Evolutionary conservation across 1,140 invertebrate species (phyloP).

Genomic region (Drosophila albomicans): DNA sequence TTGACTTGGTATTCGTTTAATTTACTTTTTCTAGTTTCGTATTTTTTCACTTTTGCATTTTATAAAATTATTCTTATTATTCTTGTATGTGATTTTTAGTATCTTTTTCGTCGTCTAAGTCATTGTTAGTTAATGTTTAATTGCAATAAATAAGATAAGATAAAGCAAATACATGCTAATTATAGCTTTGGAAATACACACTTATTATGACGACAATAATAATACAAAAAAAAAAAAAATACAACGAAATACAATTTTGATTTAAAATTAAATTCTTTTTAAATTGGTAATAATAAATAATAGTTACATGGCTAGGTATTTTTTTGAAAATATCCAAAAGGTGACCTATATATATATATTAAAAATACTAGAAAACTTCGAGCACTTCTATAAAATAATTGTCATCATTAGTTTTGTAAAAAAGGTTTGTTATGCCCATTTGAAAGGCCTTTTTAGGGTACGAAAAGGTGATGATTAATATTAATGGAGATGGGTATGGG

Average conservation of each 20-base stretch:
- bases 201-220: constrained; percentile 9
- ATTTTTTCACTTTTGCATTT: constrained; percentile 48
- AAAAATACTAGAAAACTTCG: constrained; percentile 70
- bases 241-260: constrained; percentile 11
- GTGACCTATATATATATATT: constrained; percentile 29
- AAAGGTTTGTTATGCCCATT: constrained; percentile 21
- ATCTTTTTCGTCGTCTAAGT: constrained; percentile 72
- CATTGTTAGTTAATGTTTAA: constrained; percentile 74
- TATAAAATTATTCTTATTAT: constrained; percentile 66
- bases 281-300: constrained; percentile 51
- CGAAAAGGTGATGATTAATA: neutral
- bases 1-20: constrained; percentile 74
- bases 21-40: constrained; percentile 76
- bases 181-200: constrained; percentile 28
- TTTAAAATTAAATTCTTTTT: constrained; percentile 26
- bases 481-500: neutral
- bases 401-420: constrained; percentile 48
- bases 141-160: constrained; percentile 66
- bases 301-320: constrained; percentile 18
- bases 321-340: constrained; percentile 53
- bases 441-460: neutral
- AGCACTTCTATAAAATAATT: constrained; percentile 63
- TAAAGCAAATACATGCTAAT: constrained; percentile 24
- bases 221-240: constrained; percentile 7
- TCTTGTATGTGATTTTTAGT: constrained; percentile 71